A percentile compares a stretch with the other conserved stretches of the same genome.
These are phyloP conservation scores for Netelia fuscicornis DNA, from an alignment of 2,888 invertebrate species.

Conservation along the genomic window DNA sequence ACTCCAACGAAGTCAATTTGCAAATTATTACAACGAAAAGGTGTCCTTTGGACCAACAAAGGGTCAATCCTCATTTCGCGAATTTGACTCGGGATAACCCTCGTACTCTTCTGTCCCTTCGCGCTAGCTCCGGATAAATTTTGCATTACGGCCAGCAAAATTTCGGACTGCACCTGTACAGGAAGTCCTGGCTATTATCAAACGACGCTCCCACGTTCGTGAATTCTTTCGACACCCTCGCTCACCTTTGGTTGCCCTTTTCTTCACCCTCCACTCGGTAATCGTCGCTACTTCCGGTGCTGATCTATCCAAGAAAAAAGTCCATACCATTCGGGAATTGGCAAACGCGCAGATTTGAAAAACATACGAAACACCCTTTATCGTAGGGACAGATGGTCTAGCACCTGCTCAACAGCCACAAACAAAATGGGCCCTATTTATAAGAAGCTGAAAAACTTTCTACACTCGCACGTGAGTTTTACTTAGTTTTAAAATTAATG, in stretches of 20 bases:
- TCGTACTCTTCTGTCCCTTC: neutral
- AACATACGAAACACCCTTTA: neutral
- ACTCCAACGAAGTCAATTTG: neutral
- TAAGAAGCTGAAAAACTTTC: conserved; percentile 6
- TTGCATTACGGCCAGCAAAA: neutral
- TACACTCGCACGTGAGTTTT: no score
- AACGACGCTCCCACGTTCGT: neutral
- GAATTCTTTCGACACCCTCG: conserved; percentile 19
- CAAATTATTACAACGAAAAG: neutral
- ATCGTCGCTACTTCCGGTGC: conserved; percentile 33
- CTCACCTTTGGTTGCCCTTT: neutral
- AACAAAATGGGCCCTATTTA: conserved; percentile 20
- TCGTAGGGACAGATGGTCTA: conserved; percentile 47
- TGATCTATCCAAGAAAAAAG: neutral
- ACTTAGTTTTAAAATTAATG: no score
- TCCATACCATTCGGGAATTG: conserved; percentile 34
- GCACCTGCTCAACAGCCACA: conserved; percentile 54
- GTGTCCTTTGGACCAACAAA: neutral
- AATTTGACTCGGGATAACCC: conserved; percentile 6
- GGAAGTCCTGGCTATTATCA: conserved; percentile 51
- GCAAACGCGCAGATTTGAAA: conserved; percentile 49
- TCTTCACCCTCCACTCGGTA: neutral
- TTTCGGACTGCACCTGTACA: conserved; percentile 45
- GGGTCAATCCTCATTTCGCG: neutral
- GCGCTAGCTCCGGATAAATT: neutral